These are phyloP conservation scores for Rhabdornis inornatus DNA, from an alignment of 2,113 vertebrate genomes.

Conservation along the genomic window DNA sequence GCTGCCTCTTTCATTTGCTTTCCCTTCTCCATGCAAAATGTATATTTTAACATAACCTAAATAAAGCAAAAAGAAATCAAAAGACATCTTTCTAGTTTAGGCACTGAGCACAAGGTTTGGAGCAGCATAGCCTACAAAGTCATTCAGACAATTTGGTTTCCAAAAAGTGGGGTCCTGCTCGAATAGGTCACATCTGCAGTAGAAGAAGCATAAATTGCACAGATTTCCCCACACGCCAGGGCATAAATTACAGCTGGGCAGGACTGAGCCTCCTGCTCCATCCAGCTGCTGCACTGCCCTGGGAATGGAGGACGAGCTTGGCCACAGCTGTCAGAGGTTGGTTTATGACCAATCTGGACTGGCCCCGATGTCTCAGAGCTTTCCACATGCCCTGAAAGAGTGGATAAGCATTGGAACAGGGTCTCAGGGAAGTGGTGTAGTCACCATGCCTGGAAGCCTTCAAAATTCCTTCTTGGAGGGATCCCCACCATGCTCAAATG, in stretches of 20 bases:
- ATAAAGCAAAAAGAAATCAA: background rate
- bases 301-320: background rate
- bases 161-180: background rate
- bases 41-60: background rate
- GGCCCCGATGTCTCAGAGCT: accelerated
- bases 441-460: background rate
- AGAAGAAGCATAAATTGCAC: background rate
- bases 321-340: background rate
- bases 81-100: background rate
- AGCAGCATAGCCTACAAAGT: background rate
- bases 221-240: background rate
- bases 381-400: background rate
- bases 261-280: background rate
- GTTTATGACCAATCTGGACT: background rate
- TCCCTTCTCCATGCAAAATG: background rate
- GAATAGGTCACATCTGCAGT: background rate
- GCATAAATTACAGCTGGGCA: background rate
- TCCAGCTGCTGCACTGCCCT: background rate
- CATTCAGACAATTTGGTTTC: background rate
- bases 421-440: background rate
- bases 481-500: background rate
- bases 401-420: background rate
- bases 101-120: background rate
- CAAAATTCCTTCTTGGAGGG: background rate
- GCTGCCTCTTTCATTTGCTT: background rate